Evolutionary conservation across 2,888 invertebrate species (phyloP).

Genomic region (Miltochrista miniata): DNA sequence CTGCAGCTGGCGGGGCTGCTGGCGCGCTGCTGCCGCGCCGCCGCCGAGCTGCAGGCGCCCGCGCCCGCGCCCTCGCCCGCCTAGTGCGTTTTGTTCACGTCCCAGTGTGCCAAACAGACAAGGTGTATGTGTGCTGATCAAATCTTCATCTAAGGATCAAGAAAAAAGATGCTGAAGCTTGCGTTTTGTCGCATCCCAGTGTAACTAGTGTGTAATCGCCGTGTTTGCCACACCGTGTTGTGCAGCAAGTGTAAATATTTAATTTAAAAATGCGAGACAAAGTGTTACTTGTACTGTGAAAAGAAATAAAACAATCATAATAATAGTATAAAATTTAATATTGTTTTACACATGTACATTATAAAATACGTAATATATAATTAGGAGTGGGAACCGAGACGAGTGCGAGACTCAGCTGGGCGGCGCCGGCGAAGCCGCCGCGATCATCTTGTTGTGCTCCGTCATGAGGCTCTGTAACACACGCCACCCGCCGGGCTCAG

Average conservation of each 20-base stretch:
- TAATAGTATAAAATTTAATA: no score
- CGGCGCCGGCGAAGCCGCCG: slow-evolving; percentile 36
- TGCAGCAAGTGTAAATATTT: no score
- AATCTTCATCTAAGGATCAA: no score
- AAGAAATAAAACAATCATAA: no score
- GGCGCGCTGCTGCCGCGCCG: slow-evolving; percentile 89
- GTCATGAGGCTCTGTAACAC: slow-evolving; percentile 82
- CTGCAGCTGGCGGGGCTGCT: slow-evolving; percentile 96
- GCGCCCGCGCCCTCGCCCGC: background rate
- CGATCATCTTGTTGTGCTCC: slow-evolving; percentile 82
- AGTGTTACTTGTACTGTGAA: no score
- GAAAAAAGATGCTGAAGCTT: no score
- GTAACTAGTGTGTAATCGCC: no score
- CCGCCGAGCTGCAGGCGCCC: slow-evolving; percentile 8
- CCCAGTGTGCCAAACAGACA: background rate
- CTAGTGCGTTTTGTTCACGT: background rate
- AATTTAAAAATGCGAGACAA: no score
- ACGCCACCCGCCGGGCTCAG: slow-evolving; percentile 3
- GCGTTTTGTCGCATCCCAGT: no score
- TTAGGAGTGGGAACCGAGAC: background rate
- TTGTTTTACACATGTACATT: slow-evolving; percentile 4
- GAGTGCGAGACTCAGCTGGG: background rate
- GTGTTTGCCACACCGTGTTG: no score
- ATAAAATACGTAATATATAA: slow-evolving; percentile 8
- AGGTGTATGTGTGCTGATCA: no score